These are phyloP conservation scores for Diploptera punctata DNA, from an alignment of 2,888 invertebrate species.

Conservation along the genomic window DNA sequence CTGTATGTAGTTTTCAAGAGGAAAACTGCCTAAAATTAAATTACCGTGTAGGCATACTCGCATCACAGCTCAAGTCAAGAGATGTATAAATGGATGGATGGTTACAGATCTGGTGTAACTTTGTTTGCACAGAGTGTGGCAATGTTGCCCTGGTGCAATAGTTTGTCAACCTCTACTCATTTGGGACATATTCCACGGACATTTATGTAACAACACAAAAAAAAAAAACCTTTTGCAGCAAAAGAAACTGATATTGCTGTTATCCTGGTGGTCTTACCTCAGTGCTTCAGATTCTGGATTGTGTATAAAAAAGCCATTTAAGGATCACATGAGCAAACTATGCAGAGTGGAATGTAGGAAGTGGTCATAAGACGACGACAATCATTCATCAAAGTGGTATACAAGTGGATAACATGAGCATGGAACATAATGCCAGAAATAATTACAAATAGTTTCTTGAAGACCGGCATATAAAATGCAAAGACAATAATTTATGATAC, in stretches of 20 bases:
- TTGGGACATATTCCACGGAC: not conserved
- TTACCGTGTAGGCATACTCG: not conserved
- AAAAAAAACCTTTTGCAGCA: not conserved
- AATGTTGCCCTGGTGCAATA: not conserved
- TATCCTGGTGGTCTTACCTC: constrained; percentile 10
- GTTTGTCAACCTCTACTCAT: not conserved
- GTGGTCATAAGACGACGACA: constrained; percentile 8
- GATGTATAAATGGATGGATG: not conserved
- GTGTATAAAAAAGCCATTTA: not conserved
- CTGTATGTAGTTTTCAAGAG: no score
- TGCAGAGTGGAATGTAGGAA: not conserved
- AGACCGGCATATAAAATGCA: not conserved
- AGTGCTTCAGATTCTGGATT: not conserved
- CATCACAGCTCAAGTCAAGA: not conserved
- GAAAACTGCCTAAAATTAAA: not conserved
- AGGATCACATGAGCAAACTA: constrained; percentile 2
- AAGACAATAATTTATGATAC: not conserved
- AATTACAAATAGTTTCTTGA: not conserved
- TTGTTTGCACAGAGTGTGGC: not conserved
- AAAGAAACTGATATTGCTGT: not conserved
- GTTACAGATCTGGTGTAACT: not conserved
- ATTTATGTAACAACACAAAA: not conserved
- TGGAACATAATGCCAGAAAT: not conserved
- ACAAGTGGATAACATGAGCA: not conserved
- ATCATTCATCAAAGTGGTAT: constrained; percentile 1